phyloP scores from a whole-genome alignment of 2,888 invertebrate genomes.

The Metacarcinus magister region DNA sequence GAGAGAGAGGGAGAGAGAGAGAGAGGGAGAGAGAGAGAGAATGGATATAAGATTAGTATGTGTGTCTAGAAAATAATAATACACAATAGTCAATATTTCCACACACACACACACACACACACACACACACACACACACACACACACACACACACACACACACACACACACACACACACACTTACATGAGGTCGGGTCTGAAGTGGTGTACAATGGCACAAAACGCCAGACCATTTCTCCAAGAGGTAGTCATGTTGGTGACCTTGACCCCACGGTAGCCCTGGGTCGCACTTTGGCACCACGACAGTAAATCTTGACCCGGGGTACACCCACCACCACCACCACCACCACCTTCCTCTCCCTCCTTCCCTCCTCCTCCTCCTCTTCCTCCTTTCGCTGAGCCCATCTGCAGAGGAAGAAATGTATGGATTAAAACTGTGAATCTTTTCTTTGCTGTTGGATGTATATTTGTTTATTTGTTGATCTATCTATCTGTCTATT shows the following conservation, averaged over 20 bases:
- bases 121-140: too few species aligned
- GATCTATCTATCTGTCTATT: not conserved
- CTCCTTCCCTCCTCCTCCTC: not conserved
- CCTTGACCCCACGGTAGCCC: constrained; percentile 79
- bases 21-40: too few species aligned
- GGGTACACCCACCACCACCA: constrained; percentile 78
- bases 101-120: not conserved
- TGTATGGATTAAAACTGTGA: not conserved
- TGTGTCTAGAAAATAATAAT: too few species aligned
- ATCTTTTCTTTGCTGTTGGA: too few species aligned
- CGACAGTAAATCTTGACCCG: constrained; percentile 80
- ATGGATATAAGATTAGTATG: too few species aligned
- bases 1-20: too few species aligned
- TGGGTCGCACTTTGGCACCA: constrained; percentile 81
- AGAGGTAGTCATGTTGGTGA: constrained; percentile 82
- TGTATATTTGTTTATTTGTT: not conserved
- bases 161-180: not conserved
- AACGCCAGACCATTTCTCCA: constrained; percentile 82
- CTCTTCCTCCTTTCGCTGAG: not conserved
- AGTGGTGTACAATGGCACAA: constrained; percentile 81
- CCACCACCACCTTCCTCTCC: constrained; percentile 43
- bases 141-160: too few species aligned
- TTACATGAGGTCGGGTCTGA: constrained; percentile 77
- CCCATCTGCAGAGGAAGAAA: not conserved
- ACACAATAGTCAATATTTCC: too few species aligned